Evolutionary conservation across 2,113 vertebrate species (phyloP), one percentile per base, ranked within the genome.

Genomic region (Vanacampus margaritifer): DNA sequence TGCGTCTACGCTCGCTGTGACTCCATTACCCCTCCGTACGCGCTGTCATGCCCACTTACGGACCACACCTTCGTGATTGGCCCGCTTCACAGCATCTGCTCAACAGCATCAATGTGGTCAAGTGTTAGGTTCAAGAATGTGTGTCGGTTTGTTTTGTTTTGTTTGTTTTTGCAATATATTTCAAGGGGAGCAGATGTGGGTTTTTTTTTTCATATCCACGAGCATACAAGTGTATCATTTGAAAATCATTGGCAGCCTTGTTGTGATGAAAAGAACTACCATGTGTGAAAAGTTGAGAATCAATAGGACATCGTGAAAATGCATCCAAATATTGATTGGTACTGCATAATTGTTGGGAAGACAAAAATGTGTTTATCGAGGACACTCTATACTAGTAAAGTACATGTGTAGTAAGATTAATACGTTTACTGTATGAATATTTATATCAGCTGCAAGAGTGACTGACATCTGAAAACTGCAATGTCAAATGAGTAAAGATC

Each of bases 1-100:
- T 66, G 76, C 81, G 65, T 64, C 79, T 70, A 45, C 24, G 64
- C 80, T 75, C 78, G 78, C 82, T 62, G 73, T 76, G 87, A 82
- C 84, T 80, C 76, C 63, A 83, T 85, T 77, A 83, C 21, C 79
- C 46, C 73, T 62, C 72, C 68, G 53, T 66, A 69, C 17, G 35
- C 78, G 53, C 67, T 80, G 79, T 75, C 79, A 72, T 39, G 64
- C 21, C 64, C 43, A 70, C 66, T 79, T 68, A 62, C 62, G 64
- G 71, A 35, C 51, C 26, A 37, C 24, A 36, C 35, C 26, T 67
- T 45, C 37, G n/a, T 26, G 69, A 72, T 58, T 21, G 66, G 51
- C 57, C 60, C 32, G 1, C 19, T 51, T 57, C 23, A 26, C 64
- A 70, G 56, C 63, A 51, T 64, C 71, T 41, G 66, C 46, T 35